phyloP scores from a whole-genome alignment of 2,113 vertebrate genomes.

The Hemicordylus capensis region DNA sequence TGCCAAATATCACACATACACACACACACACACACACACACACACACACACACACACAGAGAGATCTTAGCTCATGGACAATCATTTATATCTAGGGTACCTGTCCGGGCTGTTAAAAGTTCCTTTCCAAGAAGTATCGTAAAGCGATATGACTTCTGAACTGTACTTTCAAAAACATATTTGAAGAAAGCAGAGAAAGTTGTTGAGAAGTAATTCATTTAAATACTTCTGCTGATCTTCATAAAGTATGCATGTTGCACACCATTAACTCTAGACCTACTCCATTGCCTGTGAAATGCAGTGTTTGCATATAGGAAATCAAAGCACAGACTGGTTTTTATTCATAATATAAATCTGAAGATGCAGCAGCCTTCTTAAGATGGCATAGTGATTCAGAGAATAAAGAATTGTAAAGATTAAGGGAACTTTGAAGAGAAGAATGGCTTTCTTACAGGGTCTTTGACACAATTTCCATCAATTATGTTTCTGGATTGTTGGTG shows the following conservation, averaged over 20 bases:
- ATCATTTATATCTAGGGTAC: neutral
- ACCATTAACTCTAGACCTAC: neutral
- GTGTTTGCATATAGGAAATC: conserved; percentile 24
- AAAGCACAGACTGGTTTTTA: conserved; percentile 29
- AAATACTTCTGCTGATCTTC: conserved; percentile 23
- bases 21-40: no score
- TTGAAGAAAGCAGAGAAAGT: neutral
- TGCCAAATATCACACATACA: neutral
- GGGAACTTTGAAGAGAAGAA: conserved; percentile 7
- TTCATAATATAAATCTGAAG: conserved; percentile 5
- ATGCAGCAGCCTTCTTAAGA: neutral
- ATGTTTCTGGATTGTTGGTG: neutral
- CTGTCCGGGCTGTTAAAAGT: neutral
- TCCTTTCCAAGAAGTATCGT: neutral
- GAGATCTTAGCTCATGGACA: neutral
- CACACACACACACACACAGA: no score
- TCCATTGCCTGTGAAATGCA: conserved; percentile 24
- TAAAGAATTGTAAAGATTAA: conserved; percentile 10
- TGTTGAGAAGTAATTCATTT: neutral
- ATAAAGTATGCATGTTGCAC: neutral
- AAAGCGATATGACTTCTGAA: neutral
- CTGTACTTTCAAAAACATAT: neutral
- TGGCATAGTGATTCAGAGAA: neutral
- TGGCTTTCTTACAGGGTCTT: neutral
- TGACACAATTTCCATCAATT: neutral